Evolutionary conservation across 2,113 vertebrate species (phyloP).

Genomic region (Hepsetus odoe): DNA sequence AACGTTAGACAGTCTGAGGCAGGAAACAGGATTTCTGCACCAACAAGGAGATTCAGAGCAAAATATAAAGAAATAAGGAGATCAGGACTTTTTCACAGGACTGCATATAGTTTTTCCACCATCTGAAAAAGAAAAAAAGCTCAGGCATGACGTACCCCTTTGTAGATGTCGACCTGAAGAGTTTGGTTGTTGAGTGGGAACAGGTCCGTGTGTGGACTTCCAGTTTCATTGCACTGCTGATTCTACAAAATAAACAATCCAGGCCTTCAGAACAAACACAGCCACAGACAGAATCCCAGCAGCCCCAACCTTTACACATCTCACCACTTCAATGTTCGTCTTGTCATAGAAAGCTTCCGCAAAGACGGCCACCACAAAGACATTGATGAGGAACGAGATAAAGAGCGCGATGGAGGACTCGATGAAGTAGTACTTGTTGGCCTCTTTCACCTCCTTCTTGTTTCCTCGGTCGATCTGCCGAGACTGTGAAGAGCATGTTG

Average conservation of each 20-base stretch:
- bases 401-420: slow-evolving; percentile 92
- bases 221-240: slow-evolving; percentile 70
- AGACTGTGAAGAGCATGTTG: slow-evolving; percentile 74
- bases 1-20: no score
- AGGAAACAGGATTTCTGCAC: no score
- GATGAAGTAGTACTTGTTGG: slow-evolving; percentile 95
- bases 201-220: slow-evolving; percentile 75
- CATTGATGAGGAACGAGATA: slow-evolving; percentile 95
- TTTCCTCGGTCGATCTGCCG: slow-evolving; percentile 84
- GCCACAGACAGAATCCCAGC: neutral
- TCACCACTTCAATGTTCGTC: slow-evolving; percentile 85
- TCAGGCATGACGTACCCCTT: slow-evolving; percentile 80
- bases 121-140: no score
- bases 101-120: no score
- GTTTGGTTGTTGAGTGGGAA: slow-evolving; percentile 83
- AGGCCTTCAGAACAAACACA: neutral
- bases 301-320: no score
- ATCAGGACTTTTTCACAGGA: no score
- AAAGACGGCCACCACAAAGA: slow-evolving; percentile 94
- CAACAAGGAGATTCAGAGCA: no score
- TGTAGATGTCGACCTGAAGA: slow-evolving; percentile 93
- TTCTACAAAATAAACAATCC: slow-evolving; percentile 54
- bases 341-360: slow-evolving; percentile 86
- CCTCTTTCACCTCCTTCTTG: slow-evolving; percentile 86
- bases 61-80: no score